These are phyloP conservation scores for Epiblema foenella DNA, from an alignment of 2,888 invertebrate genomes.

Conservation along the genomic window DNA sequence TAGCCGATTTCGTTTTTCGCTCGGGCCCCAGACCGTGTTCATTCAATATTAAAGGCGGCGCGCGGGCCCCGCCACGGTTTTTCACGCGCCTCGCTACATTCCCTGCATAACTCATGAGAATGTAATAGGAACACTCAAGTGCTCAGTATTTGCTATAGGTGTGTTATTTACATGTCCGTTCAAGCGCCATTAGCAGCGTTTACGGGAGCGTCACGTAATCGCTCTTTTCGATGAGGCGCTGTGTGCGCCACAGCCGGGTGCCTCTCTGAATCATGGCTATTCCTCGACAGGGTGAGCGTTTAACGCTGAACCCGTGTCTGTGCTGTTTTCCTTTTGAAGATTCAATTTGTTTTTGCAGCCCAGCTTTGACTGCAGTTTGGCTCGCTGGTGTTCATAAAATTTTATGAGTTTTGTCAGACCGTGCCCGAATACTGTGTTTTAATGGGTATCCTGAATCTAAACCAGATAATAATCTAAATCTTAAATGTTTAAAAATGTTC, in stretches of 20 bases:
- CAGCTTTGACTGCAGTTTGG: conserved; percentile 17
- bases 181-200: conserved; percentile 63
- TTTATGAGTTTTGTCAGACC: not conserved
- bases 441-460: too few species aligned
- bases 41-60: conserved; percentile 77
- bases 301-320: conserved; percentile 19
- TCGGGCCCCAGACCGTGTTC: conserved; percentile 68
- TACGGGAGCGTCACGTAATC: conserved; percentile 47
- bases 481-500: too few species aligned
- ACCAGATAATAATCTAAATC: too few species aligned
- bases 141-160: conserved; percentile 67
- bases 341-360: conserved; percentile 10
- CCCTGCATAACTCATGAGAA: conserved; percentile 78
- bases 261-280: conserved; percentile 39
- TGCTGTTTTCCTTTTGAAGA: conserved; percentile 22
- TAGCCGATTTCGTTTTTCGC: conserved; percentile 66
- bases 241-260: conserved; percentile 45
- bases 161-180: conserved; percentile 71
- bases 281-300: conserved; percentile 6
- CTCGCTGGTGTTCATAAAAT: not conserved
- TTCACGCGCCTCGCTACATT: conserved; percentile 74
- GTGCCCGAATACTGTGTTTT: not conserved
- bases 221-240: conserved; percentile 44
- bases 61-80: conserved; percentile 69
- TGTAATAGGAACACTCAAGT: conserved; percentile 76